Base-by-base conservation (phyloP, 2,888 invertebrate species). In the Euclidia mi region DNA sequence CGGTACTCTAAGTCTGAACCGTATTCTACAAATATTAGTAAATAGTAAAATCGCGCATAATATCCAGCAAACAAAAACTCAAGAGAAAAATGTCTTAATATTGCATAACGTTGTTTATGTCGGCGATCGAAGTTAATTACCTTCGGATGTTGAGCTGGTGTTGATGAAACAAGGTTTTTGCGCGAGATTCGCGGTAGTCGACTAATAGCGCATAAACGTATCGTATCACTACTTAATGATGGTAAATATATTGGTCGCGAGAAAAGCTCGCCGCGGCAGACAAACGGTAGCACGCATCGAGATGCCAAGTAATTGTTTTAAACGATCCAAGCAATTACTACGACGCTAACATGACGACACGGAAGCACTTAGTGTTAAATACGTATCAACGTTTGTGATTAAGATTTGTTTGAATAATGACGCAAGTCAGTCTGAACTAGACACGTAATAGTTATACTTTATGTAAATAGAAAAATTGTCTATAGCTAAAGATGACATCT, bases 111-210 rank as follows among this genome's bases (percentile, higher is more conserved):
- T 78, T 53, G 25, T 82, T 78, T 70, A 53, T 67, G 61, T 71
- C 65, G 59, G 78, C 82, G 79, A 85, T 84, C 79, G 77, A 84
- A 86, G 71, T 88, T 91, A 89, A 92, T 91, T 90, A 86, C 84
- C 81, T 62, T 71, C 69, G 76, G 74, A 76, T 75, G 78, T 81
- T 69, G 79, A 53, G 80, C 69, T 85, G 84, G 88, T 89, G 91
- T 89, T 89, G 91, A 90, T 90, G 88, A 87, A 88, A 86, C 81
- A 81, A 77, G 71, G 83, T 90, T 92, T 91, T 92, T 91, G 84
- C 78, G 63, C 65, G 45, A 75, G 84, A 80, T 86, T 85, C 87
- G 81, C 82, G 82, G 88, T 83, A 87, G 84, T 82, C 81, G 80
- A 66, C 76, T 85, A 88, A 84, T 79, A 80, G 81, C 82, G 73